Percentiles rank a stretch among this genome's conserved stretches.
phyloP scores from a whole-genome alignment of 35 echinoderm and acorn worm species.

The Lytechinus variegatus region DNA sequence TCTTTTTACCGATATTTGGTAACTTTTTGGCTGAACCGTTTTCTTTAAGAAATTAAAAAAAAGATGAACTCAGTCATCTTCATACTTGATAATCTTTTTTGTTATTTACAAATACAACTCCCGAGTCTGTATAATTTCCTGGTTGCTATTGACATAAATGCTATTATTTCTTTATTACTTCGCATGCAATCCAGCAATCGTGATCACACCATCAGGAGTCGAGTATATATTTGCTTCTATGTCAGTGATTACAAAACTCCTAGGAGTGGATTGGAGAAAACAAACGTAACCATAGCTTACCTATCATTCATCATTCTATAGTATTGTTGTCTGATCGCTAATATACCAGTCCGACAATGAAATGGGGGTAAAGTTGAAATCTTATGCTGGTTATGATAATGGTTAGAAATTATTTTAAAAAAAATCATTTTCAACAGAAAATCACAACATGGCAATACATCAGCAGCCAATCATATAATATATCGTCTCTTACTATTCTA shows the following conservation, averaged over 20 bases:
- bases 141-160: slow-evolving; percentile 1
- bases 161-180: slow-evolving; percentile 17
- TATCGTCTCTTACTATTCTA: too few species aligned
- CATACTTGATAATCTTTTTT: neutral
- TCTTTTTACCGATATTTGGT: too few species aligned
- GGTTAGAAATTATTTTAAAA: too few species aligned
- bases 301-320: neutral
- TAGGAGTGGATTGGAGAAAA: neutral
- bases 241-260: neutral
- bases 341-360: neutral
- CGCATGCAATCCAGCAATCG: slow-evolving; percentile 12
- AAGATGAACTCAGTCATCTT: neutral
- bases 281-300: slow-evolving; percentile 16
- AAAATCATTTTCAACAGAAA: too few species aligned
- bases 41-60: neutral
- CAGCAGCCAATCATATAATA: too few species aligned
- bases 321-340: slow-evolving; percentile 1
- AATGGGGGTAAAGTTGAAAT: slow-evolving; percentile 12
- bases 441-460: too few species aligned
- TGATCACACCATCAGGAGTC: slow-evolving; percentile 26
- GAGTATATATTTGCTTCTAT: slow-evolving; percentile 29
- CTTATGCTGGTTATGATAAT: neutral
- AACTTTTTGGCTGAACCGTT: too few species aligned
- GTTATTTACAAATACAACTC: neutral
- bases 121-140: neutral